These are phyloP conservation scores for Cataglyphis cursor DNA, from an alignment of 2,888 invertebrate species.

Conservation along the genomic window DNA sequence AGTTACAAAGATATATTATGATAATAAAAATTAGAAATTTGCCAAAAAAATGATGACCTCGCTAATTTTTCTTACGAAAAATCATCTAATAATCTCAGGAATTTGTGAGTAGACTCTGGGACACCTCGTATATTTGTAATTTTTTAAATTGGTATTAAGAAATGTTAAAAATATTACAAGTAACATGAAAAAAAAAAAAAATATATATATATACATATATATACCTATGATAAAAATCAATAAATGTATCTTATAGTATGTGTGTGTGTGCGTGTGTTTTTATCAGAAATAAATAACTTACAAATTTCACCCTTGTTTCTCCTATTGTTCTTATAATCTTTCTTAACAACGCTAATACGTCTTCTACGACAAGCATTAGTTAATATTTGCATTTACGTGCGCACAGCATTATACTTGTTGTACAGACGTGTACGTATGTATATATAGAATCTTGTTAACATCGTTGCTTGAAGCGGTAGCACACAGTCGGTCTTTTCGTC, in stretches of 20 bases:
- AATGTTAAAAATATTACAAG: not conserved
- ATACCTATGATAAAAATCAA: not conserved
- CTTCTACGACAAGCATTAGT: slow-evolving; percentile 14
- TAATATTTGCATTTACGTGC: slow-evolving; percentile 36
- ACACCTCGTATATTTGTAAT: not conserved
- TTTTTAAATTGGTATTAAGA: not conserved
- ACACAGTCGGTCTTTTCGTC: slow-evolving; percentile 40
- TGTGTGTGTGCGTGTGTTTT: too few species aligned
- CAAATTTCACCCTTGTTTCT: not conserved
- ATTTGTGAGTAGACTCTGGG: not conserved
- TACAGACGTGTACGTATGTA: not conserved
- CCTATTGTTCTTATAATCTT: not conserved
- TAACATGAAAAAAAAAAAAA: not conserved
- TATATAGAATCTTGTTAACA: slow-evolving; percentile 49
- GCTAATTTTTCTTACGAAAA: not conserved
- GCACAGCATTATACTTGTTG: not conserved
- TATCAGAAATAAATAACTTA: not conserved
- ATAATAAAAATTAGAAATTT: not conserved
- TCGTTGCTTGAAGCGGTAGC: slow-evolving; percentile 47
- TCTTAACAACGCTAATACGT: not conserved
- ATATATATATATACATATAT: not conserved
- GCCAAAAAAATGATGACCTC: not conserved
- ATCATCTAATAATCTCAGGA: not conserved
- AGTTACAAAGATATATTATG: not conserved
- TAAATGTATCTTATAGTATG: not conserved